Conservation (phyloP, 1,140 invertebrate genomes). For the Pseudomyrmex gracilis region DNA sequence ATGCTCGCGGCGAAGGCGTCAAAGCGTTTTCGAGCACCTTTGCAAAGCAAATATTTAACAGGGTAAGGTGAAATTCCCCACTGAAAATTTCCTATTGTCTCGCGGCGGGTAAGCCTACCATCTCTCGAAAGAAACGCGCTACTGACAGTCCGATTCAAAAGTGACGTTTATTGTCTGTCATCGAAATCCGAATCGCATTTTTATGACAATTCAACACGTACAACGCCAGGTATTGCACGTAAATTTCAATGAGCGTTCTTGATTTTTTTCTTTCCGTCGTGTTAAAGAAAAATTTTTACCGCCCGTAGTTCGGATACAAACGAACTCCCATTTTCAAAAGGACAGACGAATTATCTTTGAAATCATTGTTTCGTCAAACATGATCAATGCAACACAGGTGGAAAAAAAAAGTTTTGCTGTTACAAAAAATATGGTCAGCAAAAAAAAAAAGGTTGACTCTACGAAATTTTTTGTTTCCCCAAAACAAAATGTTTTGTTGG, state of each 20-base stretch:
- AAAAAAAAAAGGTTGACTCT: too few species aligned
- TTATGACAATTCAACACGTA: background rate
- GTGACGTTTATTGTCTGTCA: background rate
- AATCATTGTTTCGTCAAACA: background rate
- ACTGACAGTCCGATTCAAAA: too few species aligned
- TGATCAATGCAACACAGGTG: too few species aligned
- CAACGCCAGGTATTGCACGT: background rate
- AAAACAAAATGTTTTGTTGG: too few species aligned
- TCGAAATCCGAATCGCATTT: background rate
- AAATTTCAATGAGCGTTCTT: background rate
- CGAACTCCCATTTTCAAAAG: background rate
- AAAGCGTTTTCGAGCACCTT: conserved; percentile 60
- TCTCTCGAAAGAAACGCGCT: conserved; percentile 9
- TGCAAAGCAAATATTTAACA: conserved; percentile 71
- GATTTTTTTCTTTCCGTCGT: too few species aligned
- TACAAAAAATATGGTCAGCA: too few species aligned
- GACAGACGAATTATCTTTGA: background rate
- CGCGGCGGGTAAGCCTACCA: conserved; percentile 51
- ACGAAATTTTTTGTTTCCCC: too few species aligned
- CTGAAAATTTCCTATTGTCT: conserved; percentile 68
- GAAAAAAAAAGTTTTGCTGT: too few species aligned
- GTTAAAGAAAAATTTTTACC: background rate
- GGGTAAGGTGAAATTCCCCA: conserved; percentile 69
- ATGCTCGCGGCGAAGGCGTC: conserved; percentile 58
- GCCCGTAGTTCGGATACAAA: background rate